Percentiles rank a stretch among this genome's conserved stretches.
Conservation (phyloP, 2,797 vertebrate species). For the Eulemur coronatus region DNA sequence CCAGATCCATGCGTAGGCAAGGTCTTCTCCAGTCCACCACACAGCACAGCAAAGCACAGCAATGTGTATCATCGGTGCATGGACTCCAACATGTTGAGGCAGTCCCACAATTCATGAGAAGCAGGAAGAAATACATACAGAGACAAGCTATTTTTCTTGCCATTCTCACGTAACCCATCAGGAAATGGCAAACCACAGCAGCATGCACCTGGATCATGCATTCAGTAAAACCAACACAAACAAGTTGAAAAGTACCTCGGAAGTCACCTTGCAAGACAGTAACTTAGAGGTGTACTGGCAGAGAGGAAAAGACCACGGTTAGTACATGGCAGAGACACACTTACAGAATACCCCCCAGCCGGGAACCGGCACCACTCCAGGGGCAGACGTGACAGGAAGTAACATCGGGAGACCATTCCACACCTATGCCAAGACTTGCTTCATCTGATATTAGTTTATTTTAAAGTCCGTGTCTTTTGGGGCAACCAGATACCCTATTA, state of each 20-base stretch:
- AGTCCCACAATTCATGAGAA: not conserved
- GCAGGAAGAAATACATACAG: not conserved
- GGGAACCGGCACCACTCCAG: slow-evolving; percentile 45
- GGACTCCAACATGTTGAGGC: not conserved
- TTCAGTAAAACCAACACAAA: slow-evolving; percentile 87
- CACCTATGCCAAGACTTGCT: not conserved
- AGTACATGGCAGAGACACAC: slow-evolving; percentile 86
- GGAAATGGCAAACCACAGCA: slow-evolving; percentile 71
- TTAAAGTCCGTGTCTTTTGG: slow-evolving; percentile 36
- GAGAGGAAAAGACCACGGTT: slow-evolving; percentile 92
- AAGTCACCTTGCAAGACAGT: slow-evolving; percentile 97
- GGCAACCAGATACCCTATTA: slow-evolving; percentile 28
- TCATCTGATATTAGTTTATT: slow-evolving; percentile 70
- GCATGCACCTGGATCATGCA: slow-evolving; percentile 84
- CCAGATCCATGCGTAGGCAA: not conserved
- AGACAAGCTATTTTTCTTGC: not conserved
- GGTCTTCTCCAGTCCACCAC: not conserved
- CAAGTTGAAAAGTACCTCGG: slow-evolving; percentile 93
- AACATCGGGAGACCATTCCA: not conserved
- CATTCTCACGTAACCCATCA: slow-evolving; percentile 25
- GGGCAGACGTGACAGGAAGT: not conserved
- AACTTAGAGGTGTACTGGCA: slow-evolving; percentile 96
- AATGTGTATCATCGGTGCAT: not conserved
- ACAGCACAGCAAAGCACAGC: slow-evolving; percentile 39
- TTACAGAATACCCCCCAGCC: slow-evolving; percentile 69